Percentiles rank a stretch among this genome's conserved stretches.
phyloP scores from a whole-genome alignment of 2,113 vertebrate species.

The Microcebus tavaratra region DNA sequence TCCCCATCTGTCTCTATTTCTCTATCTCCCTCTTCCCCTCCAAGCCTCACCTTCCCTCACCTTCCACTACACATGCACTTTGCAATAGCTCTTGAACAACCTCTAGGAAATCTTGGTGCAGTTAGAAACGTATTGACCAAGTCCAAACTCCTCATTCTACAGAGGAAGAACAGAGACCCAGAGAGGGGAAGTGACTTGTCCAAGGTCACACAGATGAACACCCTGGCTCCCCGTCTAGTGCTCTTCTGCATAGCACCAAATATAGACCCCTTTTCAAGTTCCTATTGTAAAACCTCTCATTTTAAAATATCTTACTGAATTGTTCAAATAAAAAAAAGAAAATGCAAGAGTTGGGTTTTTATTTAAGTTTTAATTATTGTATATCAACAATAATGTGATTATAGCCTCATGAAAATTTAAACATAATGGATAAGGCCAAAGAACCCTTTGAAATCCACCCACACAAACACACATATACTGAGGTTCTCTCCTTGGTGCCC shows the following conservation, averaged over 20 bases:
- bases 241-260: neutral
- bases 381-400: neutral
- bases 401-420: neutral
- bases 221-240: neutral
- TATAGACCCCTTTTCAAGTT: neutral
- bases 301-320: neutral
- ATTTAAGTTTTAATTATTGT: neutral
- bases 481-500: neutral
- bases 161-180: neutral
- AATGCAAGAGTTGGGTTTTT: neutral
- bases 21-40: neutral
- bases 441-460: neutral
- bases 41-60: neutral
- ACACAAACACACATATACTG: neutral
- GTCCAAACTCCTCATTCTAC: neutral
- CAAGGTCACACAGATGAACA: neutral
- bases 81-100: neutral
- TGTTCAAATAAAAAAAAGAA: neutral
- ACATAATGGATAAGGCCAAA: neutral
- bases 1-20: neutral
- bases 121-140: neutral
- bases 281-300: neutral
- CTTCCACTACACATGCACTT: neutral
- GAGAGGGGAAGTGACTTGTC: neutral
- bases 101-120: neutral